Conservation (phyloP, 2,888 invertebrate genomes). For the Drosophila maculinotata region DNA sequence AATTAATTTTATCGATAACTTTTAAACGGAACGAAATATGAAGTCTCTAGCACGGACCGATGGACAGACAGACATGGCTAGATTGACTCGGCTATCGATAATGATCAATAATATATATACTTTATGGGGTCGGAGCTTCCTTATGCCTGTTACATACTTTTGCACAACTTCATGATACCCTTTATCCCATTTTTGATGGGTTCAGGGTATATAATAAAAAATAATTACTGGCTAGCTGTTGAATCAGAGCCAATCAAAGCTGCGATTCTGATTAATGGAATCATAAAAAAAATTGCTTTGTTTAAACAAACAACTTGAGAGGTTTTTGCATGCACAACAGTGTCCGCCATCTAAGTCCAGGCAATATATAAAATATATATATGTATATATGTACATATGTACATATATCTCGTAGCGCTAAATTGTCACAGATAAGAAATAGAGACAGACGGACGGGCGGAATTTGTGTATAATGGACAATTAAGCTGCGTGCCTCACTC, state of each 20-base stretch:
- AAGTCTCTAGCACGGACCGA: too few relatives aligned
- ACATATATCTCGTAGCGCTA: slow-evolving; percentile 5
- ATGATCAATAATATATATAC: too few relatives aligned
- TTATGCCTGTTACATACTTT: too few relatives aligned
- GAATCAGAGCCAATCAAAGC: slow-evolving; percentile 5
- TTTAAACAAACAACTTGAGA: slow-evolving; percentile 17
- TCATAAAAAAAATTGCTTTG: slow-evolving; percentile 16
- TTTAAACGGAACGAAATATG: too few relatives aligned
- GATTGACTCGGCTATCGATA: too few relatives aligned
- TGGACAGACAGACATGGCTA: too few relatives aligned
- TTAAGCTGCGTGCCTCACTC: slow-evolving; percentile 70
- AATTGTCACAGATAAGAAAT: slow-evolving; percentile 35
- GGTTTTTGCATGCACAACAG: slow-evolving; percentile 12
- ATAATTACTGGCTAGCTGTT: not conserved
- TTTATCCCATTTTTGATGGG: too few relatives aligned
- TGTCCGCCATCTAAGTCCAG: not conserved
- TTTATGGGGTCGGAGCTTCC: too few relatives aligned
- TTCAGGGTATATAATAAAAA: too few relatives aligned
- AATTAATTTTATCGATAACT: too few relatives aligned
- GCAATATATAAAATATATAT: not conserved
- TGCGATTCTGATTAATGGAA: slow-evolving; percentile 31
- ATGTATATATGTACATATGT: slow-evolving; percentile 2
- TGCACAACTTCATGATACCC: too few relatives aligned
- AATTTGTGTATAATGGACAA: slow-evolving; percentile 44
- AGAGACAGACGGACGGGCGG: not conserved